Evolutionary conservation across 2,888 invertebrate species (phyloP).

Genomic region (Orchestes rusci): DNA sequence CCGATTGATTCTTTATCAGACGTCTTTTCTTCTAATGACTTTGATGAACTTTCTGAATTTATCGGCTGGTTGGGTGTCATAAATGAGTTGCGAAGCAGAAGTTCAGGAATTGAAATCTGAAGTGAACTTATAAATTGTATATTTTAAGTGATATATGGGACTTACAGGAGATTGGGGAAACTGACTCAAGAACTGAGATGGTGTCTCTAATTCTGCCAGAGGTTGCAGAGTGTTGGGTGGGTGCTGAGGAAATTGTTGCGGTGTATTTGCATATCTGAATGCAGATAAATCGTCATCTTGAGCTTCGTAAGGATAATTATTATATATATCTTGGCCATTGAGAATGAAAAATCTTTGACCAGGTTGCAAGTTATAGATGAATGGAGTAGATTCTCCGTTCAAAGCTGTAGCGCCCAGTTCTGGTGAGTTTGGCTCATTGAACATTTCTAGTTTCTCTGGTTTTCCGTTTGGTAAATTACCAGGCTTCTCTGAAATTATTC

Average conservation of each 20-base stretch:
- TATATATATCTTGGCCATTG: slow-evolving; percentile 48
- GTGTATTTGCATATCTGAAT: slow-evolving; percentile 14
- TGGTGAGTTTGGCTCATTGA: slow-evolving; percentile 31
- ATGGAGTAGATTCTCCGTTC: slow-evolving; percentile 26
- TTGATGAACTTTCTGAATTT: slow-evolving; percentile 2
- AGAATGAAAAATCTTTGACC: slow-evolving; percentile 54
- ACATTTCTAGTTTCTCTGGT: slow-evolving; percentile 41
- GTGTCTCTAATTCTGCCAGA: slow-evolving; percentile 11
- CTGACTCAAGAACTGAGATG: slow-evolving; percentile 7
- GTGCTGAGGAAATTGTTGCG: slow-evolving; percentile 10
- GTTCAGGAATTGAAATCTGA: slow-evolving; percentile 5
- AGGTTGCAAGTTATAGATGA: slow-evolving; percentile 32
- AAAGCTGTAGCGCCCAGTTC: slow-evolving; percentile 26
- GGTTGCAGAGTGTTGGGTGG: slow-evolving; percentile 15
- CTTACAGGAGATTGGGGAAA: slow-evolving; percentile 2
- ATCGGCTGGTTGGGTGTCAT: background rate
- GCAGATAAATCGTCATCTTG: slow-evolving; percentile 2
- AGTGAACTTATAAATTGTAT: background rate
- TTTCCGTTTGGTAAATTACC: slow-evolving; percentile 26
- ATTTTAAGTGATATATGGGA: too few species aligned
- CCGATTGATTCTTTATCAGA: slow-evolving; percentile 1
- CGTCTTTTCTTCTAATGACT: background rate
- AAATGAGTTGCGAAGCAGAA: slow-evolving; percentile 13
- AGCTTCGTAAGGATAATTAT: slow-evolving; percentile 20
- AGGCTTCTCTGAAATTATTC: slow-evolving; percentile 9